A percentile compares a stretch with the other conserved stretches of the same genome.
Evolutionary conservation across 2,113 vertebrate genomes (phyloP).

Genomic region (Opisthocomus hoazin): DNA sequence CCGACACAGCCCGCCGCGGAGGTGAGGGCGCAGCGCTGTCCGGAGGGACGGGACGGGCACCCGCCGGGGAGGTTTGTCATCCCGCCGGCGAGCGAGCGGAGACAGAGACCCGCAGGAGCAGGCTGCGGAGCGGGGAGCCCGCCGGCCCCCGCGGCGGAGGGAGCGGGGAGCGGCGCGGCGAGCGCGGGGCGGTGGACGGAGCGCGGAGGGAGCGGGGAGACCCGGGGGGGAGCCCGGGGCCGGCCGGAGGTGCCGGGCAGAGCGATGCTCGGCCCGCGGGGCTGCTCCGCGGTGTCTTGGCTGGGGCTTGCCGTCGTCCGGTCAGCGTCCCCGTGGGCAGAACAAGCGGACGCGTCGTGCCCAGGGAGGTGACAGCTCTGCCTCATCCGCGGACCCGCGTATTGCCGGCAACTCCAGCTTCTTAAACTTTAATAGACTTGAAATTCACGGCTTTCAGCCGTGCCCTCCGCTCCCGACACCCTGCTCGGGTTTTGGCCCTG

Average conservation of each 20-base stretch:
- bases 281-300: not conserved
- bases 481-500: not conserved
- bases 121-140: not conserved
- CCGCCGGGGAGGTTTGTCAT: constrained; percentile 28
- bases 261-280: not conserved
- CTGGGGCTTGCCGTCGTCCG: not conserved
- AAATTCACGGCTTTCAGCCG: not conserved
- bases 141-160: no score
- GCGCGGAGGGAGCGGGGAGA: no score
- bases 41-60: constrained; percentile 24
- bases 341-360: not conserved
- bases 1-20: not conserved
- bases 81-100: not conserved
- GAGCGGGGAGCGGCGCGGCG: not conserved
- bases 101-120: not conserved
- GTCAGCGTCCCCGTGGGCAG: not conserved
- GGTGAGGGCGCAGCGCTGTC: constrained; percentile 13
- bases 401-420: not conserved
- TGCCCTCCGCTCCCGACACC: not conserved
- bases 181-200: not conserved
- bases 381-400: not conserved
- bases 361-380: not conserved
- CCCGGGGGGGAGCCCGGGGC: not conserved
- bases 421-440: not conserved
- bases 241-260: not conserved